A percentile compares a stretch with the other conserved stretches of the same genome.
Conservation (phyloP, 2,113 vertebrate species). For the Brachypteracias leptosomus region DNA sequence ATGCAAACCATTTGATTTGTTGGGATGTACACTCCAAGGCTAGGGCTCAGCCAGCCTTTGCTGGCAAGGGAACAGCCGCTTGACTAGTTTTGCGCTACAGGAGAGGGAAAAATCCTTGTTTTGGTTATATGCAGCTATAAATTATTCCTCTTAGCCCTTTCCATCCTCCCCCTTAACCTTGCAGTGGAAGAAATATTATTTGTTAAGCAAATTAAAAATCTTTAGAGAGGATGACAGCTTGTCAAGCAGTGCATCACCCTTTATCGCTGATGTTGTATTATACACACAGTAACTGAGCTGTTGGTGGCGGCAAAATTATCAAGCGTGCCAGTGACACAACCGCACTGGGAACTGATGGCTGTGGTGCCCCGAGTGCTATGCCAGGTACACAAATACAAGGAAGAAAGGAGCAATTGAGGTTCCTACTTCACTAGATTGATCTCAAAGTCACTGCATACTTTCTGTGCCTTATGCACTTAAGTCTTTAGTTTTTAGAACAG, state of each 20-base stretch:
- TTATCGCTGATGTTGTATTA: background rate
- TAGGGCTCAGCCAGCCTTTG: background rate
- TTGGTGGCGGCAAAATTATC: background rate
- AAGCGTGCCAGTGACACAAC: background rate
- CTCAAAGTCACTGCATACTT: background rate
- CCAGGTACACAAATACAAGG: background rate
- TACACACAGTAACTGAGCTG: background rate
- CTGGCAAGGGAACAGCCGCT: slow-evolving; percentile 1
- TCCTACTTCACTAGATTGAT: background rate
- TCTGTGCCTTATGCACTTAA: background rate
- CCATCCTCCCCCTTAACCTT: background rate
- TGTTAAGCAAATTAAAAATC: background rate
- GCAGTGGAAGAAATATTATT: background rate
- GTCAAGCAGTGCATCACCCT: background rate
- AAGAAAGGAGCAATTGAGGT: background rate
- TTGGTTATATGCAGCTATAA: background rate
- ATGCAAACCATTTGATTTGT: slow-evolving; percentile 51
- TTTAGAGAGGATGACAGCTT: background rate
- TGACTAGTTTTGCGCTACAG: background rate
- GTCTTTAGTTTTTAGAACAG: background rate
- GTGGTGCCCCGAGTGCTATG: background rate
- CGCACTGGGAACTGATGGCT: background rate
- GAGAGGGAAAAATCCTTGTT: background rate
- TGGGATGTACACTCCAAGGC: background rate
- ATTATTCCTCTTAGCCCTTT: background rate